A percentile compares a stretch with the other conserved stretches of the same genome.
Evolutionary conservation across 2,888 invertebrate genomes (phyloP).

Genomic region (Watsonalla cultraria): DNA sequence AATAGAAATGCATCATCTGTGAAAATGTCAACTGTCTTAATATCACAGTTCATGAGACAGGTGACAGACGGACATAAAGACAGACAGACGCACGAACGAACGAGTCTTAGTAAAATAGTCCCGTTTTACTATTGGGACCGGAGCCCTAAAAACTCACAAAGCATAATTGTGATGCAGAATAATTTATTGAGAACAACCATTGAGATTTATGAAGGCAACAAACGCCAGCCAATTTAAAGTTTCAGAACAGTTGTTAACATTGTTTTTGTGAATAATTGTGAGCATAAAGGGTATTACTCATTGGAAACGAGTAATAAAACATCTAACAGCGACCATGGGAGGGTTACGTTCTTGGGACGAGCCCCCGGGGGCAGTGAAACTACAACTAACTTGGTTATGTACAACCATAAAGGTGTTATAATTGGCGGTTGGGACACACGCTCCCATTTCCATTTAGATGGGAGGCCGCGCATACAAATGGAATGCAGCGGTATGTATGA

Average conservation of each 20-base stretch:
- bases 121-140: no score
- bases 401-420: not conserved
- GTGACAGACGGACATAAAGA: no score
- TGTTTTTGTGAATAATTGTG: conserved; percentile 21
- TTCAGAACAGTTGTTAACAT: conserved; percentile 30
- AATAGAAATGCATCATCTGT: no score
- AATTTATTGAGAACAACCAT: conserved; percentile 22
- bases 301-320: conserved; percentile 35
- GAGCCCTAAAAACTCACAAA: no score
- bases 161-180: not conserved
- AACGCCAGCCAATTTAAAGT: conserved; percentile 41
- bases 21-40: no score
- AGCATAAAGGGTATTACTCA: conserved; percentile 32
- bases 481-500: conserved; percentile 14
- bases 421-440: not conserved
- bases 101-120: no score
- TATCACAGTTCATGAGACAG: no score
- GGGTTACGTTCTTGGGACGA: conserved; percentile 29
- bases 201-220: conserved; percentile 24
- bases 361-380: conserved; percentile 15
- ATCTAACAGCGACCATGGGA: conserved; percentile 19
- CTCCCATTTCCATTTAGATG: not conserved
- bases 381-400: not conserved
- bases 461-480: not conserved
- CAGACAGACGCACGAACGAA: no score